Evolutionary conservation across 1,140 invertebrate species (phyloP), one percentile per base, ranked within the genome.

Genomic region (Popillia japonica): DNA sequence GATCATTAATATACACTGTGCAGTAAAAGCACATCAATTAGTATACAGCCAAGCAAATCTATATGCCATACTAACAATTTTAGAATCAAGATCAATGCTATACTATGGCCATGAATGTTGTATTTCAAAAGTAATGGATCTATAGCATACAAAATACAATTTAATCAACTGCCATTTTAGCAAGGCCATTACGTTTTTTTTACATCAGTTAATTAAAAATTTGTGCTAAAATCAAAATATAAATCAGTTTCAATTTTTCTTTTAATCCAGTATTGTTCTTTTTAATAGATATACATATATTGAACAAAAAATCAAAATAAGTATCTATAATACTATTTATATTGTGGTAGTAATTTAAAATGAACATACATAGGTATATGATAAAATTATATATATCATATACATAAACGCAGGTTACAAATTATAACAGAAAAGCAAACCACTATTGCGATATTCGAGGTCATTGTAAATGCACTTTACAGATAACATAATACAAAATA

Each of bases 401-500:
- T 68, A 68, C 9, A 68, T 23, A 68, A 22, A 68, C 61, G 27
- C 61, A 68, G 11, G 22, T 34, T 68, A 68, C 27, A 8, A 68
- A 27, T 68, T 34, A 68, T 8, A 23, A 8, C 20, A 68, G 6
- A 34, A 68, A 64, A 64, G 0, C 59, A 64, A 22, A 64, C 17
- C 59, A 64, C 11, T 10, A 68, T 68, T 68, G 8, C 11, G 8
- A 27, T 68, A 68, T 68, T 68, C 61, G 61, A 68, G 61, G 61
- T 68, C 61, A 68, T 27, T 68, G 20, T 34, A 68, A 68, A 68
- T 68, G 61, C 61, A 68, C 61, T 68, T 23, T 68, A 77, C 55
- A 77, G 41, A 77, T 59, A 76, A 76, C 55, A 27, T 76, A 61
- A 61, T 76, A 76, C 48, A 55, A 76, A 55, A 61, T 76, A 27